Evolutionary conservation across 1,140 invertebrate genomes (phyloP).

Genomic region (Thaumatotibia leucotreta): DNA sequence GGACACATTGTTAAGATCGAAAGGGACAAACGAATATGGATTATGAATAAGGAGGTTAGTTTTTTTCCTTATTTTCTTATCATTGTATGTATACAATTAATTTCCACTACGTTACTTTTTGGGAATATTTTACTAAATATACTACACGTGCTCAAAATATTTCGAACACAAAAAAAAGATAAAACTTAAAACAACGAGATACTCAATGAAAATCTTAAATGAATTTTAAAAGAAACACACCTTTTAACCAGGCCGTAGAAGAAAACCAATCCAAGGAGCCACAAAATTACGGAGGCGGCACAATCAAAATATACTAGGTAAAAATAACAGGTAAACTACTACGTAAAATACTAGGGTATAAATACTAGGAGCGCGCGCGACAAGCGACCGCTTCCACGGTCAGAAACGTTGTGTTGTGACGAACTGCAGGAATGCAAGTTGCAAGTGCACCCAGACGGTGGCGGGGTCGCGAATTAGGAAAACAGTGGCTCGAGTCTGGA

Average conservation of each 20-base stretch:
- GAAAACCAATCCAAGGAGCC: background rate
- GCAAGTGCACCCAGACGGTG: background rate
- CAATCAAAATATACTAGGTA: background rate
- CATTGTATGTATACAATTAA: too few relatives aligned
- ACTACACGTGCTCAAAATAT: too few relatives aligned
- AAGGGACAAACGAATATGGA: too few relatives aligned
- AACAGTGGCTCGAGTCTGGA: background rate
- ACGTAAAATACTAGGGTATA: too few relatives aligned
- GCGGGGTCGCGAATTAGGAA: background rate
- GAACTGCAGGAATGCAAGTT: slow-evolving; percentile 2
- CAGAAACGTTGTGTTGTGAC: background rate
- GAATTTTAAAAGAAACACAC: background rate
- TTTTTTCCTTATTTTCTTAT: too few relatives aligned
- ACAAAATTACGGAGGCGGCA: background rate
- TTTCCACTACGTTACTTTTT: too few relatives aligned
- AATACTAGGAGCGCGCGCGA: slow-evolving; percentile 7
- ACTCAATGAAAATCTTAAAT: background rate
- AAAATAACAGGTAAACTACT: background rate
- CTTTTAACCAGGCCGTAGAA: background rate
- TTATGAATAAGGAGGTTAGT: too few relatives aligned
- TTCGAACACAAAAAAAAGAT: background rate
- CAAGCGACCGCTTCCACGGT: slow-evolving; percentile 1
- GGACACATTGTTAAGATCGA: too few relatives aligned
- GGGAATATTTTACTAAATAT: too few relatives aligned
- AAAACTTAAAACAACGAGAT: background rate